Conservation (phyloP, 2,888 invertebrate species). For the Lithophane socia region DNA sequence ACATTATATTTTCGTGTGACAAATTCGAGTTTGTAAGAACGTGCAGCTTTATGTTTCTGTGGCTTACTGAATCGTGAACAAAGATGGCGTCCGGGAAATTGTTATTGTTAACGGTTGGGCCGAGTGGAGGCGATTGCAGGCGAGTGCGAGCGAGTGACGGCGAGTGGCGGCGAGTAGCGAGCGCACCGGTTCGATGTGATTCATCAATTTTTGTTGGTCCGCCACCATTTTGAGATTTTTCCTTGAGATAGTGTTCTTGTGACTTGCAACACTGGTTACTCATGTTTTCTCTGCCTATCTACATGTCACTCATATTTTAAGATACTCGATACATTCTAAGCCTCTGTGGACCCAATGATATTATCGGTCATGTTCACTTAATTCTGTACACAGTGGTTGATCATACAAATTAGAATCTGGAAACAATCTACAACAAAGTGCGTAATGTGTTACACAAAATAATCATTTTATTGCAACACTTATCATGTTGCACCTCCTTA, state of each 20-base stretch:
- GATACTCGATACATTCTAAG: constrained; percentile 46
- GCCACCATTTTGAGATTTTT: constrained; percentile 71
- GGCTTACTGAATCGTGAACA: constrained; percentile 79
- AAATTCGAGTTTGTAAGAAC: constrained; percentile 61
- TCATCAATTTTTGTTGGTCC: constrained; percentile 81
- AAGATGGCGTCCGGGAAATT: constrained; percentile 83
- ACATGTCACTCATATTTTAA: constrained; percentile 65
- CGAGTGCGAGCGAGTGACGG: constrained; percentile 51
- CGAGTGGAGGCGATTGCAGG: constrained; percentile 48
- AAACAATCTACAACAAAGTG: background rate
- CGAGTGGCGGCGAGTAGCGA: constrained; percentile 57
- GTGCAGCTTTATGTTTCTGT: constrained; percentile 68
- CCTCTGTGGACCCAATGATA: constrained; percentile 7
- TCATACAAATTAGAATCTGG: background rate
- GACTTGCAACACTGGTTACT: constrained; percentile 63
- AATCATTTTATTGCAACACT: background rate
- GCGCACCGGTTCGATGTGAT: constrained; percentile 71
- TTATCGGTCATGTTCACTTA: constrained; percentile 1
- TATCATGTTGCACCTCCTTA: background rate
- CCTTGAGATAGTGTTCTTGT: constrained; percentile 60
- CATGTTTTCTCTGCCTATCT: constrained; percentile 73
- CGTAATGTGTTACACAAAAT: background rate
- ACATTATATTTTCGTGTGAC: constrained; percentile 55
- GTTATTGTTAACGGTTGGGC: constrained; percentile 80
- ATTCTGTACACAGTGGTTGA: constrained; percentile 9